Evolutionary conservation across 2,888 invertebrate species (phyloP), one percentile per base, ranked within the genome.

Genomic region (Epistrophe eligans): DNA sequence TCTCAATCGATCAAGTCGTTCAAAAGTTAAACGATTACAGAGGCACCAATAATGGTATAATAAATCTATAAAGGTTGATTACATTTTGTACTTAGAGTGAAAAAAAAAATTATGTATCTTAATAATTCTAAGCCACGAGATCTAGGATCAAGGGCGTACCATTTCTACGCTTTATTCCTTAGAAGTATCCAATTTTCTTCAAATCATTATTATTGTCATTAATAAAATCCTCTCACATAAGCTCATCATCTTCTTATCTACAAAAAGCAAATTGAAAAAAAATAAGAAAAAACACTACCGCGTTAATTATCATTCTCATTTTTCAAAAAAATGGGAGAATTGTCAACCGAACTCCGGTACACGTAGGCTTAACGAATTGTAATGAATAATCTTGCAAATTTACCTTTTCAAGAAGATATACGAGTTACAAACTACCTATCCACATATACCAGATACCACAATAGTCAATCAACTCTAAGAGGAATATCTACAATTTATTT

Each of bases 401-500:
- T 71, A 38, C 48, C 45, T 48, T 81, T 62, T 57, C 9, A 40
- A 50, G 5, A 50, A 50, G 17, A 67, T 19, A 62, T 50, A 50
- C 24, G 24, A 62, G 24, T 40, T 38, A 67, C 35, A 35, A n/a
- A 19, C 10, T 24, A 40, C 5, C 7, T 62, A 19, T 38, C 11
- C 28, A 48, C 48, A 50, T 15, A 48, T 13, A 48, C 28, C 64
- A 28, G 24, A 64, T 28, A 64, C 58, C n/a, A 38, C 62, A 55
- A 38, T 38, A 72, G 58, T 72, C 82, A 50, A 72, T 77, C 58
- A 43, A 38, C 17, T 50, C 40, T 62, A 40, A 62, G 10, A 62
- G 10, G 40, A n/a, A 24, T 24, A 24, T 24, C 43, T 43, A 40
- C 19, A 13, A 60, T 62, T 62, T 24, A 60, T 62, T 62, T 24